A percentile compares a stretch with the other conserved stretches of the same genome.
Conservation (phyloP, 2,113 vertebrate genomes). For the Cranoglanis bouderius region DNA sequence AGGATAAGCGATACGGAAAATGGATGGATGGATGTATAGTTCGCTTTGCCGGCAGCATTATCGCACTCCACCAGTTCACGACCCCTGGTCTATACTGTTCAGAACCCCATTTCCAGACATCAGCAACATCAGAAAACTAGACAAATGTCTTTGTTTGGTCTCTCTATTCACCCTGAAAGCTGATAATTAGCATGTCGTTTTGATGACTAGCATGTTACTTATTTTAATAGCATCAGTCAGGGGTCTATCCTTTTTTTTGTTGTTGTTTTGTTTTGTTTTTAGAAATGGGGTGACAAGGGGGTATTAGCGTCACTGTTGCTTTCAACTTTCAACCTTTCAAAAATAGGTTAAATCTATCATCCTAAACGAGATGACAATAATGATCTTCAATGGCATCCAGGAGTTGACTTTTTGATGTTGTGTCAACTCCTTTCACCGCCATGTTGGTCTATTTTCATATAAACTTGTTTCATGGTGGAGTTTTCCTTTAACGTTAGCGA, state of each 20-base stretch:
- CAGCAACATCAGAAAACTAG: background rate
- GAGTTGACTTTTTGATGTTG: background rate
- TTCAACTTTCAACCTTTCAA: too few species aligned
- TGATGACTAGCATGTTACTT: background rate
- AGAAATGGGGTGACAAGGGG: background rate
- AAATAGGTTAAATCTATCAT: background rate
- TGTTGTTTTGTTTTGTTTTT: background rate
- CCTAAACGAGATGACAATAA: background rate
- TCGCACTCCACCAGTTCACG: background rate
- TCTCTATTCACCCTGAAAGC: background rate
- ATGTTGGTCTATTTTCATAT: background rate
- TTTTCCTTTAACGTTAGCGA: background rate
- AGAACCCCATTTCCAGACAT: background rate
- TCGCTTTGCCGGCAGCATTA: background rate
- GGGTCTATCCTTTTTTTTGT: background rate
- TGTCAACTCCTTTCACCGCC: background rate
- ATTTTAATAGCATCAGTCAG: background rate
- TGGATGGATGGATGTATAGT: too few species aligned
- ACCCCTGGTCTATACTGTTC: background rate
- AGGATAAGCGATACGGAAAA: too few species aligned
- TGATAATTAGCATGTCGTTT: background rate
- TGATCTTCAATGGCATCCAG: background rate
- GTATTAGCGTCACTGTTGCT: background rate
- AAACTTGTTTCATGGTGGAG: background rate
- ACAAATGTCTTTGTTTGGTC: background rate